Evolutionary conservation across 1,140 invertebrate genomes (phyloP), one percentile per base, ranked within the genome.

Genomic region (Halyomorpha halys): DNA sequence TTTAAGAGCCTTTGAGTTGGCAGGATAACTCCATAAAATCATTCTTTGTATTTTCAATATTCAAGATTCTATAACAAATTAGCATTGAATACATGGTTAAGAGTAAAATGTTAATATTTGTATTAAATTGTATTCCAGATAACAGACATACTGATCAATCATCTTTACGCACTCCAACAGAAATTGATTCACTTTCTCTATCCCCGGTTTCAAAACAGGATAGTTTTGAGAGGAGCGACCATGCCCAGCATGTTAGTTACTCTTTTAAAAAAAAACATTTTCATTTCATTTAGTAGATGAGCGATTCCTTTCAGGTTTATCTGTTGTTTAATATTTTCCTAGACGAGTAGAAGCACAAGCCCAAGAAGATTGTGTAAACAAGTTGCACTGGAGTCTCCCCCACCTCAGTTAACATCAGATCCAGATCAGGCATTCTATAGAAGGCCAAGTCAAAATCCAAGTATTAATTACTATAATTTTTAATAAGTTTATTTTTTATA

Each of bases 351-450:
- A 5, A 78, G 77, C 18, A 76, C 74, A 56, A 86, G 83, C 30
- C 84, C 84, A 0, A 74, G 85, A 39, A 78, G 81, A 9, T 72
- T 87, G 34, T 84, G 81, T 15, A 84, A 86, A 65, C 84, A 87
- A 74, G 81, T 80, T 14, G 84, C 84, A 3, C 74, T 83, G 66
- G 84, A 84, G 67, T 84, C 83, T 0, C 82, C 81, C 3, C 81
- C 80, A 64, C 70, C 68, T 13, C 64, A 67, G 13, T 44, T 67
- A 5, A 67, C 51, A 25, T 60, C 61, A 2, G 68, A 69, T 21
- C 64, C 61, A 49, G 69, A 70, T 13, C 45, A 66, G 39, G 62
- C 34, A 15, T 68, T 66, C 54, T 68, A 66, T 61, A 59, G 64
- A 44, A 69, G 68, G 64, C 60, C 64, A 5, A 53, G 56, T 19